Conservation (phyloP, 2,888 invertebrate species). For the Thalpophila matura region DNA sequence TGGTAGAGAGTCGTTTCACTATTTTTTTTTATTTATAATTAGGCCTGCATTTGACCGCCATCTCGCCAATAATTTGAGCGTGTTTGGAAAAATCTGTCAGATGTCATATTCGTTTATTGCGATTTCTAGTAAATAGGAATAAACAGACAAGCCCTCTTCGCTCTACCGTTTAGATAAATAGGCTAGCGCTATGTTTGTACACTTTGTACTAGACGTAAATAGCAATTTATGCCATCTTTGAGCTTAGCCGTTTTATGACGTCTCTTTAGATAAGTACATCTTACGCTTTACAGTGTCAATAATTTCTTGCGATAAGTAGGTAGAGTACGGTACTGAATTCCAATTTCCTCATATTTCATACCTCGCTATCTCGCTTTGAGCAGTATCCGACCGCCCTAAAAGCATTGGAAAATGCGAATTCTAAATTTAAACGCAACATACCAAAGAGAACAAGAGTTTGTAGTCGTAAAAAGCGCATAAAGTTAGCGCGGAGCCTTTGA, state of each 20-base stretch:
- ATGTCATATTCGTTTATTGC: too few relatives aligned
- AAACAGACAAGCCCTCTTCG: too few relatives aligned
- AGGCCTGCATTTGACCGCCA: too few relatives aligned
- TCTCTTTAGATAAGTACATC: background rate
- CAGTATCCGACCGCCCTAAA: conserved; percentile 49
- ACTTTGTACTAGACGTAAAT: background rate
- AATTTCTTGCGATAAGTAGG: conserved; percentile 2
- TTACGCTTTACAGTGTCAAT: background rate
- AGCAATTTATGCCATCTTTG: background rate
- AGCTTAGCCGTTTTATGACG: background rate
- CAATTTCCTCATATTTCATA: conserved; percentile 13
- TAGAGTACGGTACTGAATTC: too few relatives aligned
- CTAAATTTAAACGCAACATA: conserved; percentile 71
- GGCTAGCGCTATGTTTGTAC: background rate
- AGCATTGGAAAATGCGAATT: conserved; percentile 71
- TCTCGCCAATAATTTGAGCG: too few relatives aligned
- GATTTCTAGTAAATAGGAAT: too few relatives aligned
- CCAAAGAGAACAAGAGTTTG: conserved; percentile 70
- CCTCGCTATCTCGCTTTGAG: conserved; percentile 3
- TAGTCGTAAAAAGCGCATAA: conserved; percentile 73
- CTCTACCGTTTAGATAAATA: background rate
- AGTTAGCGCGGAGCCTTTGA: conserved; percentile 67
- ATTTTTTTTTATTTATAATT: too few relatives aligned
- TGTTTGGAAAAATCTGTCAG: too few relatives aligned
- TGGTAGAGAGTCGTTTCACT: too few relatives aligned